A percentile compares a stretch with the other conserved stretches of the same genome.
Conservation (phyloP, 2,888 invertebrate genomes). For the Microctonus brassicae region DNA sequence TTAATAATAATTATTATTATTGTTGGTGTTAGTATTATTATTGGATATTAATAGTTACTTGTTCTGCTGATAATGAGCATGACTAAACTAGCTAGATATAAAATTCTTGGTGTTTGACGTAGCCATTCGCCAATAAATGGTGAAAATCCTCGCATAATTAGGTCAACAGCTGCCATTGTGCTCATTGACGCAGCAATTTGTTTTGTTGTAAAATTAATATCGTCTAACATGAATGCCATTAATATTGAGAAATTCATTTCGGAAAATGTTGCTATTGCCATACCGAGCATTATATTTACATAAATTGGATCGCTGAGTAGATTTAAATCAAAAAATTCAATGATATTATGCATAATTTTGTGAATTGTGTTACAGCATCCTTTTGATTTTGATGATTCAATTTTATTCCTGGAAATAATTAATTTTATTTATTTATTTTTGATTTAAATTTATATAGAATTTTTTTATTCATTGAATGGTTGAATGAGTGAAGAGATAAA, state of each 20-base stretch:
- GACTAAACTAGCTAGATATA: conserved; percentile 76
- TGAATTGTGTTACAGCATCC: neutral
- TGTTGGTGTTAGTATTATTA: too few relatives aligned
- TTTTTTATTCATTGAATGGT: neutral
- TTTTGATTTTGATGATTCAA: conserved; percentile 14
- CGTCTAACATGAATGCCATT: conserved; percentile 77
- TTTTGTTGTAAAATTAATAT: conserved; percentile 73
- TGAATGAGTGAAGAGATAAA: neutral
- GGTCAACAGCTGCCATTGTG: conserved; percentile 72
- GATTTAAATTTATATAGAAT: neutral
- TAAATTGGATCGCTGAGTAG: conserved; percentile 78
- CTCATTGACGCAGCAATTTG: conserved; percentile 77
- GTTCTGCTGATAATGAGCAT: conserved; percentile 75
- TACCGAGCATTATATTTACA: conserved; percentile 77
- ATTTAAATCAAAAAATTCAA: conserved; percentile 76
- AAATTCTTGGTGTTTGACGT: conserved; percentile 74
- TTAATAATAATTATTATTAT: neutral
- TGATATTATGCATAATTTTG: conserved; percentile 60
- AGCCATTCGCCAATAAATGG: conserved; percentile 79
- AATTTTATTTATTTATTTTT: too few relatives aligned
- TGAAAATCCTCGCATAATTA: conserved; percentile 75
- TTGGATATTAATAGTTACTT: too few relatives aligned
- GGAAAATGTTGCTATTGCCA: conserved; percentile 78
- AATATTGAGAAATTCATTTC: conserved; percentile 79
- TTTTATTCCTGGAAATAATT: neutral